These are phyloP conservation scores for Alouatta palliata DNA, from an alignment of 2,113 vertebrate species.

Conservation along the genomic window DNA sequence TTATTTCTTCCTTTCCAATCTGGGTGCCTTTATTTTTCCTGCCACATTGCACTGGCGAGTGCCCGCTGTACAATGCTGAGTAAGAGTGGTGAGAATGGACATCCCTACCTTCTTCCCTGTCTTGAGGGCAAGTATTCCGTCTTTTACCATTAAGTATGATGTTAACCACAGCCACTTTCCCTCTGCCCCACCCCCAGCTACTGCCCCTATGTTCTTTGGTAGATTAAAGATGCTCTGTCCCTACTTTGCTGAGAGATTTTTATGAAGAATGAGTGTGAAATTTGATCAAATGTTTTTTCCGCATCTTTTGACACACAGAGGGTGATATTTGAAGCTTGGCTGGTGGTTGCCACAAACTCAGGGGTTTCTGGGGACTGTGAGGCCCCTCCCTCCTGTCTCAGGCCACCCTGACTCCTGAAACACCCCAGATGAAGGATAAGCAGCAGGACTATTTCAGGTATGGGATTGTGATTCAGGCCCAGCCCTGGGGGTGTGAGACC, in stretches of 20 bases:
- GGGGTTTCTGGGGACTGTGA: neutral
- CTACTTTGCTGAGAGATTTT: neutral
- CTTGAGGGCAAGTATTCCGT: neutral
- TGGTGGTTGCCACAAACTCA: neutral
- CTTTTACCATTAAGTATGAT: neutral
- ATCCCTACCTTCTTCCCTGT: neutral
- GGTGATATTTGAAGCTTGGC: neutral
- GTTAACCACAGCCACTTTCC: neutral
- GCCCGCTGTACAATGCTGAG: neutral
- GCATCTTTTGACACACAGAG: neutral
- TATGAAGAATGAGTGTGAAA: neutral
- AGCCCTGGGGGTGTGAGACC: no score
- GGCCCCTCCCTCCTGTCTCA: neutral
- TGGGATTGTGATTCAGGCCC: no score
- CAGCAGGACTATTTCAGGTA: neutral
- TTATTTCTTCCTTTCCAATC: neutral
- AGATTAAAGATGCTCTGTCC: neutral
- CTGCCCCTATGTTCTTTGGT: neutral
- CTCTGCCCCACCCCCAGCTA: neutral
- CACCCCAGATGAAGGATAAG: neutral
- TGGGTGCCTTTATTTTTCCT: neutral
- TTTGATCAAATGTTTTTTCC: neutral
- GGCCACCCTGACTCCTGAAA: no score
- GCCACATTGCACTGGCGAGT: neutral
- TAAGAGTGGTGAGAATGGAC: neutral